These are phyloP conservation scores for Telmatherina bonti DNA, from an alignment of 2,797 vertebrate genomes.

Conservation along the genomic window DNA sequence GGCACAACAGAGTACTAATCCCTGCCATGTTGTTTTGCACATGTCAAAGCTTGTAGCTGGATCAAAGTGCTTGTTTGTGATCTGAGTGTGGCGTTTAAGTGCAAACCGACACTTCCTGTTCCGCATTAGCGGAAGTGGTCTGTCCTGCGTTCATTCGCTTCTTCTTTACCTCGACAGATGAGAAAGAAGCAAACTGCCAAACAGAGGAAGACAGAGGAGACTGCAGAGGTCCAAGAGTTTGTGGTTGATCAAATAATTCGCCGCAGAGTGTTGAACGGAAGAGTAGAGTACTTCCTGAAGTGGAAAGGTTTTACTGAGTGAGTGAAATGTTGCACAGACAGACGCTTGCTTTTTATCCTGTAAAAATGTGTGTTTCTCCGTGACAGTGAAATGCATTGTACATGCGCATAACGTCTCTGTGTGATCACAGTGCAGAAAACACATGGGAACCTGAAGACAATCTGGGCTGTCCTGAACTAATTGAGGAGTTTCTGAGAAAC, in stretches of 20 bases:
- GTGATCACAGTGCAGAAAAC: conserved; percentile 90
- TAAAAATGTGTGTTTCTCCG: neutral
- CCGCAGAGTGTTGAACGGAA: conserved; percentile 91
- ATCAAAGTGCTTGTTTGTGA: conserved; percentile 3
- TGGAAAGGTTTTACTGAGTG: conserved; percentile 99
- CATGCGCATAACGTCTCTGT: neutral
- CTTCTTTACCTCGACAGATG: conserved; percentile 85
- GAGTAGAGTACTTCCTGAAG: conserved; percentile 97
- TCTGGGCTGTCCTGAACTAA: conserved; percentile 96
- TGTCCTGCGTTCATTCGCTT: neutral
- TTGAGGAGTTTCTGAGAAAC: conserved; percentile 94
- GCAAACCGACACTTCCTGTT: neutral
- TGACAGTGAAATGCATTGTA: neutral
- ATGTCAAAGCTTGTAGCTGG: neutral
- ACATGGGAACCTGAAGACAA: conserved; percentile 99
- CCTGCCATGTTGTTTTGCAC: conserved; percentile 39
- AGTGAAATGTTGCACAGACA: conserved; percentile 60
- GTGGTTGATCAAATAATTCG: conserved; percentile 96
- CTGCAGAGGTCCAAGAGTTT: conserved; percentile 95
- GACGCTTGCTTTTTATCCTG: neutral
- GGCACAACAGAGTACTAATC: conserved; percentile 21
- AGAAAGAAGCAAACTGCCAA: conserved; percentile 99
- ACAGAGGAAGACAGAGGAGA: conserved; percentile 97
- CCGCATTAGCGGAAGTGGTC: neutral
- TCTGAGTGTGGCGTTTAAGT: neutral